Evolutionary conservation across 2,113 vertebrate species (phyloP), one percentile per base, ranked within the genome.

Genomic region (Peromyscus polionotus): DNA sequence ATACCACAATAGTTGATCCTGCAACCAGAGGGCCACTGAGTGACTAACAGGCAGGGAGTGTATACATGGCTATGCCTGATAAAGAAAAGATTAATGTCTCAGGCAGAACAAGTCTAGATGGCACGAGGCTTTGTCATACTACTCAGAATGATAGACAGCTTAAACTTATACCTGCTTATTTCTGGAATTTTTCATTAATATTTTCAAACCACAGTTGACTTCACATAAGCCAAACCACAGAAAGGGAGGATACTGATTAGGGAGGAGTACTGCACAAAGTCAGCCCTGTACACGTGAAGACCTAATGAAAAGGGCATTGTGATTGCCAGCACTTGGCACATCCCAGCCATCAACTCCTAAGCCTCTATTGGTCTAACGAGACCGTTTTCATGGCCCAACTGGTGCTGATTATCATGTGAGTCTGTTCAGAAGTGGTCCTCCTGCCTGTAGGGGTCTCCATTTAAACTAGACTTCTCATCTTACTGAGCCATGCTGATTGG

Each of bases 361-460:
- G 90, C 12, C 76, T 7, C 4, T 20, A 4, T 26, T 68, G 22
- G 3, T 31, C 59, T 19, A 17, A 1, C 14, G 26, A 36, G 33
- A 42, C 11, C 28, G 9, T 77, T 65, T 17, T 48, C 0, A 1
- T 7, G 4, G 4, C 2, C 22, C 1, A 0, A 0, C 5, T 6
- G 5, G 26, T 63, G 7, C 61, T 67, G n/a, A 20, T 45, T 73
- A 17, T 63, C 33, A 45, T 7, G 61, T 28, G 36, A 5, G 0
- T 8, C 13, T 51, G 7, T 19, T 90, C 65, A 42, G 48, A 63
- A 65, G 67, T 2, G 51, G 12, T 42, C 72, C 45, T 42, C 42
- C 42, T 77, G 11, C 65, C 80, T 83, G 24, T 48, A 54, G 14
- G 26, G 36, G 93, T 19, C 67, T 16, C 70, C 31, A 9, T 84